A percentile compares a stretch with the other conserved stretches of the same genome.
phyloP scores from a whole-genome alignment of 2,888 invertebrate genomes.

The Craniophora ligustri region DNA sequence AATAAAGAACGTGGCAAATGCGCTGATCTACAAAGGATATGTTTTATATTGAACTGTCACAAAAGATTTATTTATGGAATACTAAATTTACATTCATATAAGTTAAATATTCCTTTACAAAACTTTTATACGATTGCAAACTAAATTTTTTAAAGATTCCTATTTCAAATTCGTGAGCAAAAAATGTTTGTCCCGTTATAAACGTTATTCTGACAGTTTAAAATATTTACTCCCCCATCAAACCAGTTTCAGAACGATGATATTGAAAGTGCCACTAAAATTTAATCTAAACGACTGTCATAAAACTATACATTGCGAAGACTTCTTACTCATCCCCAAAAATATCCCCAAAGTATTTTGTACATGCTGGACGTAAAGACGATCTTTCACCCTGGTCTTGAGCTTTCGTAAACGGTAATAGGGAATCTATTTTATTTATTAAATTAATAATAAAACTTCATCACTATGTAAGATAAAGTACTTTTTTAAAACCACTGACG shows the following conservation, averaged over 20 bases:
- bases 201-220: constrained; percentile 12
- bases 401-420: background rate
- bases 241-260: constrained; percentile 25
- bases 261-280: constrained; percentile 39
- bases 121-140: no score
- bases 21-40: background rate
- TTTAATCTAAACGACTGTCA: constrained; percentile 26
- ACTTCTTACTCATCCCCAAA: constrained; percentile 16
- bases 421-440: no score
- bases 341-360: constrained; percentile 9
- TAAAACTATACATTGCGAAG: constrained; percentile 33
- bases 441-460: no score
- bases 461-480: no score
- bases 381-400: background rate
- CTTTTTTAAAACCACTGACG: no score
- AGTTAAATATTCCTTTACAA: no score
- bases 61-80: background rate
- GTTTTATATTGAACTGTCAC: background rate
- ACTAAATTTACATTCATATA: no score
- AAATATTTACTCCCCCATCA: constrained; percentile 42
- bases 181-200: constrained; percentile 15
- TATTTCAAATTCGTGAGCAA: no score
- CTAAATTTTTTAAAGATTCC: no score
- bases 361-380: background rate
- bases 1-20: background rate